These are phyloP conservation scores for Chaetura pelagica DNA, from an alignment of 2,113 vertebrate species.

Conservation along the genomic window DNA sequence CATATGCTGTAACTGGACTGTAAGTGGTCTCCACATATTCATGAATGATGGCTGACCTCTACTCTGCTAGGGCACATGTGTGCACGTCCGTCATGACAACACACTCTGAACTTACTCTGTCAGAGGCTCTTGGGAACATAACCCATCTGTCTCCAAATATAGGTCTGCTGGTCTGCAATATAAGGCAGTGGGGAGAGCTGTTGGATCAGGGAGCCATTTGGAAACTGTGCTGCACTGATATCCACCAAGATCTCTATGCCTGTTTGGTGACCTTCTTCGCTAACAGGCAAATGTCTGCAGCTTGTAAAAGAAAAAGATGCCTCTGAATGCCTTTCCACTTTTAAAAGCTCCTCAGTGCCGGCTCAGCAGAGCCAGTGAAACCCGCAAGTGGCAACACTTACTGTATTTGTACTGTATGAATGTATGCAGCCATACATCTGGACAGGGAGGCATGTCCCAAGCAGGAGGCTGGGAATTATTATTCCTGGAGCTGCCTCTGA, in stretches of 20 bases:
- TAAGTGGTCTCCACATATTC: slow-evolving; percentile 42
- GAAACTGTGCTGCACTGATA: slow-evolving; percentile 42
- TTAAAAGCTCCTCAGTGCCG: slow-evolving; percentile 26
- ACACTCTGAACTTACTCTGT: slow-evolving; percentile 46
- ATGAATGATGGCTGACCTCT: slow-evolving; percentile 57
- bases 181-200: slow-evolving; percentile 37
- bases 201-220: slow-evolving; percentile 35
- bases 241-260: slow-evolving; percentile 12
- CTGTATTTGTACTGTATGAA: slow-evolving; percentile 13
- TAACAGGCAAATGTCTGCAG: slow-evolving; percentile 48
- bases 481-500: background rate
- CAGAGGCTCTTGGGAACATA: slow-evolving; percentile 64
- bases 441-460: background rate
- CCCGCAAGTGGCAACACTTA: background rate
- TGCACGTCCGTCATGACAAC: slow-evolving; percentile 76
- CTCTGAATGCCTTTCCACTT: slow-evolving; percentile 60
- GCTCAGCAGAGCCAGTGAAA: slow-evolving; percentile 18
- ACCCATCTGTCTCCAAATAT: slow-evolving; percentile 66
- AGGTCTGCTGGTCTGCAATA: slow-evolving; percentile 60
- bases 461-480: background rate
- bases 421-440: background rate
- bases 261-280: slow-evolving; percentile 18
- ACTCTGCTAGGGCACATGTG: slow-evolving; percentile 64
- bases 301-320: slow-evolving; percentile 67
- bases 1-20: slow-evolving; percentile 61